phyloP scores from a whole-genome alignment of 1,140 invertebrate genomes.

The Eumaeus atala region DNA sequence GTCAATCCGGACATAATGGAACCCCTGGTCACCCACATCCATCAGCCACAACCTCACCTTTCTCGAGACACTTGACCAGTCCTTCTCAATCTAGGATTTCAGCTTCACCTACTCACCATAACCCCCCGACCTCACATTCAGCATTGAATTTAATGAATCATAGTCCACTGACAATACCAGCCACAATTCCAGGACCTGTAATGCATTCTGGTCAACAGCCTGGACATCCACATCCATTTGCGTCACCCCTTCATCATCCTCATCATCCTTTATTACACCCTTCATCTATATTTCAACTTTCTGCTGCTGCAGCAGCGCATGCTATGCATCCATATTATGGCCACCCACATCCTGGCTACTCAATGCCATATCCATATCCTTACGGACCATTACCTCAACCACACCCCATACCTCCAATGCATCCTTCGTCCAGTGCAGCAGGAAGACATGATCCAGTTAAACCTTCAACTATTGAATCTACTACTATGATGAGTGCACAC shows the following conservation, averaged over 20 bases:
- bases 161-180: conserved; percentile 76
- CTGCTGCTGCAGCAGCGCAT: conserved; percentile 74
- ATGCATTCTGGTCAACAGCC: conserved; percentile 81
- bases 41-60: conserved; percentile 66
- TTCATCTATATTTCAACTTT: conserved; percentile 76
- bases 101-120: conserved; percentile 68
- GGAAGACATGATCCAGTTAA: conserved; percentile 68
- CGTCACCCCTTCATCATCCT: conserved; percentile 74
- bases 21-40: conserved; percentile 62
- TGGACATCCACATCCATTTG: conserved; percentile 78
- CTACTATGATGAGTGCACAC: conserved; percentile 80
- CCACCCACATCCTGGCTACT: conserved; percentile 80
- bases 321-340: conserved; percentile 81
- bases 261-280: conserved; percentile 81
- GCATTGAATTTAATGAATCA: conserved; percentile 78
- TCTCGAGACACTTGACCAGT: conserved; percentile 67
- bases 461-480: conserved; percentile 77
- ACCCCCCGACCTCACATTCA: conserved; percentile 73
- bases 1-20: conserved; percentile 65
- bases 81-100: conserved; percentile 64
- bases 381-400: conserved; percentile 82
- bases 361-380: conserved; percentile 80
- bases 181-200: conserved; percentile 80
- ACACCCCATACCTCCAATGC: conserved; percentile 82
- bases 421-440: conserved; percentile 72